Percentiles rank a stretch among this genome's conserved stretches.
Conservation (phyloP, 2,797 vertebrate genomes). For the Oryzias sinensis region DNA sequence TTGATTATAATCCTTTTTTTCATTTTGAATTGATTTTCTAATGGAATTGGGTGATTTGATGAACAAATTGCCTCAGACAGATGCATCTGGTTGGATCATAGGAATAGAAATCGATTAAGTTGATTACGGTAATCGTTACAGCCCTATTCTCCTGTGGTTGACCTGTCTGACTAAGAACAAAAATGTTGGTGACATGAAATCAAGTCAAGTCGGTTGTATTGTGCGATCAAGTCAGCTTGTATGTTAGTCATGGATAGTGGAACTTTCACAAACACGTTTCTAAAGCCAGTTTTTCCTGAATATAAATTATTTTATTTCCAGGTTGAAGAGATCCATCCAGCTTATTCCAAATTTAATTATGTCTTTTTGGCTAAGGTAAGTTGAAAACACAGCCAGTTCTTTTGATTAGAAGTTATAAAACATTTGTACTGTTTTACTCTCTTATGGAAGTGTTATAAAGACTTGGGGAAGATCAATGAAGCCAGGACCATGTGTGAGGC, state of each 20-base stretch:
- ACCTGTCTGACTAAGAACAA: too few species aligned
- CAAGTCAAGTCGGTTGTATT: too few species aligned
- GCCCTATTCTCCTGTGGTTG: too few species aligned
- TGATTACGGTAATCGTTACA: too few species aligned
- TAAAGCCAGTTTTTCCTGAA: neutral
- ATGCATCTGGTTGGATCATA: too few species aligned
- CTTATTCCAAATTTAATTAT: slow-evolving; percentile 92
- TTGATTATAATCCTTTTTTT: too few species aligned
- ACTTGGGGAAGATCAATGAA: slow-evolving; percentile 80
- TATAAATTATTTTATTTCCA: slow-evolving; percentile 44
- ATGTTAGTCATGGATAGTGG: slow-evolving; percentile 11
- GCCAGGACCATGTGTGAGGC: slow-evolving; percentile 84
- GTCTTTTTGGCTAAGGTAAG: slow-evolving; percentile 93
- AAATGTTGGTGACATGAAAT: too few species aligned
- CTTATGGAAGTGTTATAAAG: slow-evolving; percentile 86
- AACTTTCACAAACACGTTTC: slow-evolving; percentile 44
- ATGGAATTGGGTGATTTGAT: too few species aligned
- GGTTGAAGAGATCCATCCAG: slow-evolving; percentile 90
- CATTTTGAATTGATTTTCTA: too few species aligned
- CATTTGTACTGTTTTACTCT: neutral
- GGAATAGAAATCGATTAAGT: too few species aligned
- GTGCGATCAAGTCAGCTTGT: too few species aligned
- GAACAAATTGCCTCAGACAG: too few species aligned
- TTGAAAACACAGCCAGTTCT: neutral
- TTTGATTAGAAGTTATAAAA: neutral